Base-by-base conservation (phyloP, 2,888 invertebrate species). In the Caenorhabditis auriculariae region DNA sequence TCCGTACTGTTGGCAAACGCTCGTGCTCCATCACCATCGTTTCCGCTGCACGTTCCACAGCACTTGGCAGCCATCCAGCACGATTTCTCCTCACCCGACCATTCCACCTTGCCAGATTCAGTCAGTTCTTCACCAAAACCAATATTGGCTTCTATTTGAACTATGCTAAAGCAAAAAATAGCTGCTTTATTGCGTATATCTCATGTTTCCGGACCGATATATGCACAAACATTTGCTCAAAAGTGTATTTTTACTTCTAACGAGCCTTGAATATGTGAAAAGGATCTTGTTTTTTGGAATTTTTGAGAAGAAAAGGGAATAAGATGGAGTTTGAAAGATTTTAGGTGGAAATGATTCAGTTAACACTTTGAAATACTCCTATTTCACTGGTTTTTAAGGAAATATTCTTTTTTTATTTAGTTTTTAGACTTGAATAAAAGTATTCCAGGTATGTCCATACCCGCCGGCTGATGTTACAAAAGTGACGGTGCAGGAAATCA, bases 401-500 rank as follows among this genome's bases (percentile, higher is more conserved):
- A 32, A 32, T 12, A 32, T 32, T 32, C n/a, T 32, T 32, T 32
- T 32, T 27, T 2, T 28, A 29, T 43, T 46, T 12, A 32, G 9
- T 32, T 12, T 32, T 12, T 12, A 32, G n/a, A 32, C 35, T 12
- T n/a, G 35, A 32, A n/a, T 12, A 32, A 32, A 32, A 12, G 26
- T 15, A 38, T 29, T 44, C 6, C 24, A 58, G 58, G 65, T 75
- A 6, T 81, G 81, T 50, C 81, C 81, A 1, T 81, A 78, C 64
- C 81, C 81, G 19, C 76, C 80, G 35, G 74, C 77, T 17, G 81
- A 81, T 55, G 78, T 81, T 28, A 74, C 72, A 38, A 69, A 73
- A 52, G 77, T 81, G 41, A 77, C 72, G n/a, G 80, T 81, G 38
- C 79, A 80, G 51, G 81, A 81, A 69, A 69, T 81, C 48, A 72